A percentile compares a stretch with the other conserved stretches of the same genome.
phyloP scores from a whole-genome alignment of 1,140 invertebrate species.

The Polyergus mexicanus region DNA sequence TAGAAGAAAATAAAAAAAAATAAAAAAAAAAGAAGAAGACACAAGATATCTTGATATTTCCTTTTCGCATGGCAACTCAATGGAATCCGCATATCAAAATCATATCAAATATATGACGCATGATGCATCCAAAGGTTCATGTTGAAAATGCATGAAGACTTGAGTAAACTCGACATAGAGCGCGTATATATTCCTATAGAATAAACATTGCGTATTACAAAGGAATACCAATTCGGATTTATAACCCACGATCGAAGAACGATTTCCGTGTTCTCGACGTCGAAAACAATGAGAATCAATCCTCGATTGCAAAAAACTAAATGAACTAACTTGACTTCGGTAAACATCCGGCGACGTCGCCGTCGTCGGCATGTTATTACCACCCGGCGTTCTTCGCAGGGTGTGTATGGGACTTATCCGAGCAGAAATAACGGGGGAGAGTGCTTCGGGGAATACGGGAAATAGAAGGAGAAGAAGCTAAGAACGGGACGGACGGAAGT shows the following conservation, averaged over 20 bases:
- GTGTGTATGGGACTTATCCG: conserved; percentile 40
- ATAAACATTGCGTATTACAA: conserved; percentile 43
- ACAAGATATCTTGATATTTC: conserved; percentile 4
- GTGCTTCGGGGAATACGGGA: conserved; percentile 19
- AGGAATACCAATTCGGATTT: conserved; percentile 52
- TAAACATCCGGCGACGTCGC: conserved; percentile 60
- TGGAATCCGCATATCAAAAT: conserved; percentile 32
- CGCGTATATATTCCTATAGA: conserved; percentile 22
- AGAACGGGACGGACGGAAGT: conserved; percentile 66
- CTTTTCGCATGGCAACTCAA: conserved; percentile 9
- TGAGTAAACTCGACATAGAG: conserved; percentile 42
- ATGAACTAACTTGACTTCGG: conserved; percentile 48
- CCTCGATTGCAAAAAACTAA: conserved; percentile 45
- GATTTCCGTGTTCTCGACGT: neutral
- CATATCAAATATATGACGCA: conserved; percentile 31
- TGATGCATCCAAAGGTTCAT: conserved; percentile 22
- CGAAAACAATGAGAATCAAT: conserved; percentile 26
- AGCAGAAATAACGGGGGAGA: conserved; percentile 42
- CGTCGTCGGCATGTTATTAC: conserved; percentile 49
- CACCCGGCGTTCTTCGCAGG: conserved; percentile 22
- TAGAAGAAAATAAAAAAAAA: neutral
- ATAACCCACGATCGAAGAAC: conserved; percentile 25
- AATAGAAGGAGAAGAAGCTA: conserved; percentile 47
- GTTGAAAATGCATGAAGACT: conserved; percentile 61
- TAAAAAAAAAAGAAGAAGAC: too few species aligned